Base-by-base conservation (phyloP, 1,140 invertebrate species). In the Armadillidium nasatum region DNA sequence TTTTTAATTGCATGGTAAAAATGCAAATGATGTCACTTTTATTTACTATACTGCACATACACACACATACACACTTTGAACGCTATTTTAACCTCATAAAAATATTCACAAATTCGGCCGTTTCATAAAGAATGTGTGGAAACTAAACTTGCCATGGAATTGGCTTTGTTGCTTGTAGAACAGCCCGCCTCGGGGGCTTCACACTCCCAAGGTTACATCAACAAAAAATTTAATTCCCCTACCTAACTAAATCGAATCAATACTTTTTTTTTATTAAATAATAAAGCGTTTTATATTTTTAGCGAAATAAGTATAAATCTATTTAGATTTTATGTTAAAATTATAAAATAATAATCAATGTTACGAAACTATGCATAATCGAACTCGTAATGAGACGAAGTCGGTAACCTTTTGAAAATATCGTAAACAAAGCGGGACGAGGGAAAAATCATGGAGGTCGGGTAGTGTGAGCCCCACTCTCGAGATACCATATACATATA, bases 391-490 rank as follows among this genome's bases (percentile, higher is more conserved):
- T 60, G 50, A 60, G 50, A 60, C 19, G 50, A 60, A 15, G 50
- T 13, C 50, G 72, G 70, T 44, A 33, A 44, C 44, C 23, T 43
- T 33, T 71, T 71, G 70, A 33, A n/a, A 71, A 50, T 45, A 50
- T 23, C 44, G 71, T 72, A 78, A 76, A 78, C 77, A 78, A 78
- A 78, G 74, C 46, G 44, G 33, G 66, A 44, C 33, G 44, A 76
- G 68, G 74, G 73, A 67, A 73, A 78, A 78, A 76, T 78, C 77
- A 78, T 78, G 77, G 77, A 76, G 77, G 77, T 60, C 74, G 74
- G 77, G 77, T 54, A 74, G 70, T 70, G 22, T 45, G 71, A 46
- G 44, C 77, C 50, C 75, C 76, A 73, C 71, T 70, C 73, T 74
- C 50, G 50, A 60, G 50, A 60, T 60, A 60, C 50, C 50, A 60